Evolutionary conservation across 2,113 vertebrate species (phyloP).

Genomic region (Platysternon megacephalum): DNA sequence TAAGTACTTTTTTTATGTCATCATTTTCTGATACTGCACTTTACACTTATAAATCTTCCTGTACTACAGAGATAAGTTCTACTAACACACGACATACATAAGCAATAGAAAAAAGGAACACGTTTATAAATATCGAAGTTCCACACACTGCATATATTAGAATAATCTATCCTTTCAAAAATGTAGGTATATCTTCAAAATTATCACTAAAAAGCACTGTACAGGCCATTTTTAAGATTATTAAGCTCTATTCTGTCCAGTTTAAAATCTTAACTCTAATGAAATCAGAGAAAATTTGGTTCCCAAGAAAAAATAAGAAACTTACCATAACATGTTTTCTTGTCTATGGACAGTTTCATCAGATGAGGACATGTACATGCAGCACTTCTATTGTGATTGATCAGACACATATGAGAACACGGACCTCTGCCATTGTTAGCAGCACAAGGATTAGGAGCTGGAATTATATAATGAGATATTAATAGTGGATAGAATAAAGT

Average conservation of each 20-base stretch:
- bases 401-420: slow-evolving; percentile 97
- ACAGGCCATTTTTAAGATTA: background rate
- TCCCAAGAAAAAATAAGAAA: background rate
- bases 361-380: slow-evolving; percentile 96
- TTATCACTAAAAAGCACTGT: background rate
- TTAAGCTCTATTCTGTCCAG: background rate
- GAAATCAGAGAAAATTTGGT: background rate
- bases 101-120: slow-evolving; percentile 14
- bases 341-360: slow-evolving; percentile 93
- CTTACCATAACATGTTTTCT: slow-evolving; percentile 93
- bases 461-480: slow-evolving; percentile 28
- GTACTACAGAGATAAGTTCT: slow-evolving; percentile 66
- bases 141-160: background rate
- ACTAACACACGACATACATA: slow-evolving; percentile 4
- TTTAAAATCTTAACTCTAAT: background rate
- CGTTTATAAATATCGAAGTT: slow-evolving; percentile 41
- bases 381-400: slow-evolving; percentile 91
- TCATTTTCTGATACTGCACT: slow-evolving; percentile 17
- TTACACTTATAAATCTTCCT: slow-evolving; percentile 52
- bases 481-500: background rate
- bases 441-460: slow-evolving; percentile 94
- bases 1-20: slow-evolving; percentile 53
- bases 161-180: background rate
- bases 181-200: slow-evolving; percentile 16
- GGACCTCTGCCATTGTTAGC: slow-evolving; percentile 90